phyloP scores from a whole-genome alignment of 2,113 vertebrate genomes.

The Bucco capensis region DNA sequence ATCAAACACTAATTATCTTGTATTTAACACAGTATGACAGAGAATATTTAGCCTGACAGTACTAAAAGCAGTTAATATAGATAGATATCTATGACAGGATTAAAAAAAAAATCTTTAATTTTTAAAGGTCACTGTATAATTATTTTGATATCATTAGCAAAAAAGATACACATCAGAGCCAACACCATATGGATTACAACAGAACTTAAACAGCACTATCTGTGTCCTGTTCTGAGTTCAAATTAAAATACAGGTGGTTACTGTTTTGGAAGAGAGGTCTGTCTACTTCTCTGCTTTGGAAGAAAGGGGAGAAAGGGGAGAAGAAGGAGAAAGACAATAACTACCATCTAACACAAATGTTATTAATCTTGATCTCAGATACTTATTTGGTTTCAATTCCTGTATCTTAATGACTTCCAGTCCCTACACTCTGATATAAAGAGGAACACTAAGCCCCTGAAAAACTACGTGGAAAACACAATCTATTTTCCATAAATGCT shows the following conservation, averaged over 20 bases:
- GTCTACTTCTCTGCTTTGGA: background rate
- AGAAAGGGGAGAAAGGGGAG: background rate
- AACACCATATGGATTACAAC: background rate
- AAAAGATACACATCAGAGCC: background rate
- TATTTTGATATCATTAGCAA: background rate
- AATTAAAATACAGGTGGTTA: constrained; percentile 1
- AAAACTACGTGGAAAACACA: background rate
- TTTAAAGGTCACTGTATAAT: background rate
- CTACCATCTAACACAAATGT: background rate
- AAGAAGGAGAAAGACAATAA: background rate
- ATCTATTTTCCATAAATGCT: background rate
- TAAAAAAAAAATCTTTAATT: background rate
- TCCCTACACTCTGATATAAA: background rate
- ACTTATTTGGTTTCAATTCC: background rate
- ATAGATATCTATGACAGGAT: background rate
- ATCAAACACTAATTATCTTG: constrained; percentile 40
- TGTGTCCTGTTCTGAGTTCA: background rate
- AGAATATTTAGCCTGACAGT: constrained; percentile 26
- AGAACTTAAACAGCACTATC: background rate
- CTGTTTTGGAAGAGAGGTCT: background rate
- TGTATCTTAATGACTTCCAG: background rate
- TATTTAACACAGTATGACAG: background rate
- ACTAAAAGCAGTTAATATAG: background rate
- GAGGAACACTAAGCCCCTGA: background rate
- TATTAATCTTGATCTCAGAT: background rate